These are phyloP conservation scores for Regulus satrapa DNA, from an alignment of 2,113 vertebrate genomes.

Conservation along the genomic window DNA sequence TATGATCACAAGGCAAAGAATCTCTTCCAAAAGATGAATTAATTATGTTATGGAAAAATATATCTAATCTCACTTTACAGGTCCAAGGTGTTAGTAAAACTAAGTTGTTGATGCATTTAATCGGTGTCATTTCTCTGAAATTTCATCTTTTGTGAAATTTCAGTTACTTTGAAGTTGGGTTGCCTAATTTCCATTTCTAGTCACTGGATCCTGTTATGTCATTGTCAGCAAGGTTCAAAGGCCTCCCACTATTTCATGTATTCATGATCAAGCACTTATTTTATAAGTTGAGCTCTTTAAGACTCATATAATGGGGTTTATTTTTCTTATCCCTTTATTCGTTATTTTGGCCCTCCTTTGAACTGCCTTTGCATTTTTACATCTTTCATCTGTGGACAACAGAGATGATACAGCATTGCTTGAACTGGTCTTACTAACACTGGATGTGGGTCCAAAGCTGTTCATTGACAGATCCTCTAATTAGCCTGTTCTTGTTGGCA, in stretches of 20 bases:
- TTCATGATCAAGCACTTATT: constrained; percentile 11
- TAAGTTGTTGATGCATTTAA: background rate
- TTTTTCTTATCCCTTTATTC: background rate
- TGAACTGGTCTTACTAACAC: background rate
- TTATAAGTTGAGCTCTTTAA: background rate
- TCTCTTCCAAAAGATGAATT: background rate
- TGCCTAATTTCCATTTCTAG: constrained; percentile 29
- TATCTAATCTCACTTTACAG: background rate
- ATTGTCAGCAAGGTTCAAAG: constrained; percentile 50
- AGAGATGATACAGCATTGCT: background rate
- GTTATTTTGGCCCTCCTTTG: constrained; percentile 17
- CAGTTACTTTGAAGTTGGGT: background rate
- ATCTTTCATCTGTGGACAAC: background rate
- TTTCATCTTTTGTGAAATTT: background rate
- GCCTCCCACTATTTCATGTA: constrained; percentile 23
- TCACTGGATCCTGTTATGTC: constrained; percentile 11
- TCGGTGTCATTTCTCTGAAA: background rate
- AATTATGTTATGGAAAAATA: background rate
- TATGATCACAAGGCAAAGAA: background rate
- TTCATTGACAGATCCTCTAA: background rate
- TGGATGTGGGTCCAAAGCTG: background rate
- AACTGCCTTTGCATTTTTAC: background rate
- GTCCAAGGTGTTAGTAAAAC: background rate
- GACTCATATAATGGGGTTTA: background rate
- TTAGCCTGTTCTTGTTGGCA: background rate